A percentile compares a stretch with the other conserved stretches of the same genome.
Evolutionary conservation across 2,113 vertebrate species (phyloP).

Genomic region (Trogon surrucura): DNA sequence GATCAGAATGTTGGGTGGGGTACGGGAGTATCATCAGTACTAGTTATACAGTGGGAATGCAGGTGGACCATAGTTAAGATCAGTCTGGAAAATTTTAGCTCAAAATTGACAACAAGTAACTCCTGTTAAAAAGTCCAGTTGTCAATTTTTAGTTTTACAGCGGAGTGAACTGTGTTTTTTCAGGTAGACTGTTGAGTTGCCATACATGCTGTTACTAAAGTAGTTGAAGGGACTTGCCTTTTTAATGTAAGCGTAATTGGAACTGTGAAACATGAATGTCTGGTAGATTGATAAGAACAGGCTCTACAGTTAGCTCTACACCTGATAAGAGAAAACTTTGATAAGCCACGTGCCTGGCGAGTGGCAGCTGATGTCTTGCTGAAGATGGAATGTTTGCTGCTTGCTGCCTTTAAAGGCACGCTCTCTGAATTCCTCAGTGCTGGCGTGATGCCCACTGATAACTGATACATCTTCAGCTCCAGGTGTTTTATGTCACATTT

Average conservation of each 20-base stretch:
- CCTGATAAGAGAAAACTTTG: neutral
- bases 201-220: neutral
- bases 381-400: neutral
- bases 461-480: conserved; percentile 24
- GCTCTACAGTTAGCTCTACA: neutral
- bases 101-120: neutral
- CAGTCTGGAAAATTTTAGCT: neutral
- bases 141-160: neutral
- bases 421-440: neutral
- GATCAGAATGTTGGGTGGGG: neutral
- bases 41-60: neutral
- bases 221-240: neutral
- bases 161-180: neutral
- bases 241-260: conserved; percentile 17
- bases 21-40: neutral
- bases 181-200: neutral
- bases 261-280: neutral
- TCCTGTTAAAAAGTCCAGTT: neutral
- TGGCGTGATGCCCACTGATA: neutral
- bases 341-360: neutral
- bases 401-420: neutral
- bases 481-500: conserved; percentile 1
- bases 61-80: neutral
- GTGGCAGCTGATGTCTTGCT: conserved; percentile 15
- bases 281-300: neutral